Percentiles rank a stretch among this genome's conserved stretches.
These are phyloP conservation scores for Prionace glauca DNA, from an alignment of 2,797 vertebrate species.

Conservation along the genomic window DNA sequence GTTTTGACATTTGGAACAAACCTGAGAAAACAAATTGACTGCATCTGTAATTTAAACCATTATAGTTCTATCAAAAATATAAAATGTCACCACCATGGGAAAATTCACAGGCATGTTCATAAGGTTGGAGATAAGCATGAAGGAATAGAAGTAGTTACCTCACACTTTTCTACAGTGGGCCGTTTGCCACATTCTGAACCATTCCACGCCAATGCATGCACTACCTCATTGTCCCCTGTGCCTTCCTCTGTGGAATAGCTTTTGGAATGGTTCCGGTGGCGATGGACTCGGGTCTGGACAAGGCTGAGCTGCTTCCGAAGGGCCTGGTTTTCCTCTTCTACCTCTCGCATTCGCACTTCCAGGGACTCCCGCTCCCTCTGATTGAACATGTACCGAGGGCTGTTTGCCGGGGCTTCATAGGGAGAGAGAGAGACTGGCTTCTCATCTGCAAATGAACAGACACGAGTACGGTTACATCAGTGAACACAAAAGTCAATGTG, in stretches of 20 bases:
- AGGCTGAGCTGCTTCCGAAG: constrained; percentile 81
- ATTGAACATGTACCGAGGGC: constrained; percentile 61
- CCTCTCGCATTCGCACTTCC: constrained; percentile 79
- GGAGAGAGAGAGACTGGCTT: constrained; percentile 83
- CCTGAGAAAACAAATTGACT: background rate
- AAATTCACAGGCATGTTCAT: background rate
- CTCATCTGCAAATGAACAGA: constrained; percentile 60
- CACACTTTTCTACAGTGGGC: constrained; percentile 89
- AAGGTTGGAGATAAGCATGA: background rate
- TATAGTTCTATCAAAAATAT: background rate
- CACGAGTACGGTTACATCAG: background rate
- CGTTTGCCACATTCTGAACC: constrained; percentile 86
- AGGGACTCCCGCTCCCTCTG: constrained; percentile 72
- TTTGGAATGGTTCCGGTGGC: constrained; percentile 69
- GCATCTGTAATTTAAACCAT: background rate
- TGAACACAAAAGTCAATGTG: background rate
- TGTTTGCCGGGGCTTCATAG: constrained; percentile 75
- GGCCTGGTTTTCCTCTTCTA: constrained; percentile 86
- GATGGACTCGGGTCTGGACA: constrained; percentile 58
- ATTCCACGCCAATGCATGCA: constrained; percentile 71
- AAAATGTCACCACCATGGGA: background rate
- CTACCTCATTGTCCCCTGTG: constrained; percentile 79
- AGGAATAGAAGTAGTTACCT: constrained; percentile 62
- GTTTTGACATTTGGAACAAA: background rate
- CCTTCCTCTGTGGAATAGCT: constrained; percentile 84